Percentiles rank a stretch among this genome's conserved stretches.
These are phyloP conservation scores for Halictus rubicundus DNA, from an alignment of 1,140 invertebrate species.

Conservation along the genomic window DNA sequence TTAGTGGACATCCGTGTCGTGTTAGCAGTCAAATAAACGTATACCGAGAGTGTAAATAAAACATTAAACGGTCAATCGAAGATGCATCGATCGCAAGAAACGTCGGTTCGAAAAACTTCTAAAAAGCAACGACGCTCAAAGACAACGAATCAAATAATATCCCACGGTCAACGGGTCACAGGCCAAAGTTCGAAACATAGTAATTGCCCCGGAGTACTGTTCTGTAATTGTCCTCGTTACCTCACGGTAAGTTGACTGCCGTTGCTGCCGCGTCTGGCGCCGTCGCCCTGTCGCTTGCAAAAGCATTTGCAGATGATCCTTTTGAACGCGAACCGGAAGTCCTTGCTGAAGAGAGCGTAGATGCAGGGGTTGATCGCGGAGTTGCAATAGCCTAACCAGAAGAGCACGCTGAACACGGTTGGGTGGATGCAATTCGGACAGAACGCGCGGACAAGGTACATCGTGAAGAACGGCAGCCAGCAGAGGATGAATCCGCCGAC, in stretches of 20 bases:
- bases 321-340: conserved; percentile 95
- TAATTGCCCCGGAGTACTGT: no score
- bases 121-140: no score
- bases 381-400: conserved; percentile 98
- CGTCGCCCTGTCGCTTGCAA: conserved; percentile 80
- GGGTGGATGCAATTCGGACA: conserved; percentile 89
- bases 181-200: no score
- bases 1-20: no score
- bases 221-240: conserved; percentile 42
- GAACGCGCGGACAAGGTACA: conserved; percentile 93
- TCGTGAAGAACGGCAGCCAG: conserved; percentile 97
- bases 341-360: conserved; percentile 95
- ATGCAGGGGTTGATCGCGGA: conserved; percentile 96
- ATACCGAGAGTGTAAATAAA: no score
- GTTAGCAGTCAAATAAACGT: no score
- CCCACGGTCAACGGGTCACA: no score
- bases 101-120: no score
- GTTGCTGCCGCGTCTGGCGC: conserved; percentile 83
- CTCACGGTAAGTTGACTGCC: conserved; percentile 83
- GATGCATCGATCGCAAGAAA: no score
- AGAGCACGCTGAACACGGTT: conserved; percentile 93
- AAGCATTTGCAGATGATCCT: conserved; percentile 92
- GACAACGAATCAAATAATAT: no score
- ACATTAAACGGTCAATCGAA: no score
- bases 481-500: conserved; percentile 96